These are phyloP conservation scores for Tenrec ecaudatus DNA, from an alignment of 2,113 vertebrate genomes.

Conservation along the genomic window DNA sequence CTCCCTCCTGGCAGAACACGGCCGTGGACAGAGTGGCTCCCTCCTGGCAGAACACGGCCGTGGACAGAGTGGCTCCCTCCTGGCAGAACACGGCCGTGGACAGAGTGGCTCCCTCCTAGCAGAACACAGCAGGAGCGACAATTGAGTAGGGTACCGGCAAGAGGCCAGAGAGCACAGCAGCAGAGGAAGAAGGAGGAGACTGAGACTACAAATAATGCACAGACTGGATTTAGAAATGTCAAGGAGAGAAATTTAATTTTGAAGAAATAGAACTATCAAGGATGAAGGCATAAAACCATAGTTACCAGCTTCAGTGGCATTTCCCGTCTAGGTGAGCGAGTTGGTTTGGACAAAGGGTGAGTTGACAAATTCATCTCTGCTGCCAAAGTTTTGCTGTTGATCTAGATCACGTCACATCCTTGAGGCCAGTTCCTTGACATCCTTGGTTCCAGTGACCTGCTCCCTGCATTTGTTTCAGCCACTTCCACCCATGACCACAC, in stretches of 20 bases:
- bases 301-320: too few relatives aligned
- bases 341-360: background rate
- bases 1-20: conserved; percentile 84
- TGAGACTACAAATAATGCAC: background rate
- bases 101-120: conserved; percentile 84
- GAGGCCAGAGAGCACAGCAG: background rate
- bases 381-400: background rate
- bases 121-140: conserved; percentile 85
- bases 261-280: background rate
- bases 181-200: background rate
- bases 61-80: conserved; percentile 85
- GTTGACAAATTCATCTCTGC: background rate
- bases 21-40: conserved; percentile 86
- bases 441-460: background rate
- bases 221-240: background rate
- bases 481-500: background rate
- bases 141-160: conserved; percentile 62
- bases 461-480: background rate
- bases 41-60: conserved; percentile 86
- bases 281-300: background rate
- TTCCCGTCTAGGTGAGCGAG: background rate
- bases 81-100: conserved; percentile 87
- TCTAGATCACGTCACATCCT: background rate
- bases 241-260: background rate
- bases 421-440: too few relatives aligned